Conservation (phyloP, 2,797 vertebrate species). For the Myiotriccus ornatus region DNA sequence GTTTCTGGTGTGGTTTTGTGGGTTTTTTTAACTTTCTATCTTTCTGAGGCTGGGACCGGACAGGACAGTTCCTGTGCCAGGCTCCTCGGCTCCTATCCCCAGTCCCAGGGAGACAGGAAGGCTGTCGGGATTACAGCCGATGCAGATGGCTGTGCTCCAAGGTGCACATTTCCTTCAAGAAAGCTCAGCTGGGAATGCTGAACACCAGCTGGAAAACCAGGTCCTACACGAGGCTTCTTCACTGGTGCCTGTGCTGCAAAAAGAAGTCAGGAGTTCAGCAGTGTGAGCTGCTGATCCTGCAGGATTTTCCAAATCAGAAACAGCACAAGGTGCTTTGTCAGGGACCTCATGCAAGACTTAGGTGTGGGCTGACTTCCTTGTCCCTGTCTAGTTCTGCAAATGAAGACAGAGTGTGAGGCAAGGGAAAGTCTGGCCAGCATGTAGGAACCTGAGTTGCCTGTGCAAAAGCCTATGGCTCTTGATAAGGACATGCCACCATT, state of each 20-base stretch:
- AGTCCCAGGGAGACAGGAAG: neutral
- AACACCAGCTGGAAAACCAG: conserved; percentile 51
- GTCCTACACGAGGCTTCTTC: neutral
- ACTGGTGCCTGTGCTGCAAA: neutral
- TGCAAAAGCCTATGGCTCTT: neutral
- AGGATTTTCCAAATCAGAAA: neutral
- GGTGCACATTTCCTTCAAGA: conserved; percentile 55
- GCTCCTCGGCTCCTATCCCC: neutral
- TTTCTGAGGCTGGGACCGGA: neutral
- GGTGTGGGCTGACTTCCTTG: neutral
- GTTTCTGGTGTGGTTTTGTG: neutral
- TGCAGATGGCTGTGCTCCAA: conserved; percentile 4
- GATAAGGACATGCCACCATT: neutral
- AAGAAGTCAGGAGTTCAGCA: neutral
- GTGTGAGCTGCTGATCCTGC: neutral
- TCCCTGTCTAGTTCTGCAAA: neutral
- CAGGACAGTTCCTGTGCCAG: neutral
- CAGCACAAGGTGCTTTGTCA: neutral
- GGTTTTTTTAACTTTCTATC: neutral
- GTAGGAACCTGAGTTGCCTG: neutral
- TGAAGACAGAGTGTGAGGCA: neutral
- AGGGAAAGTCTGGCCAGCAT: neutral
- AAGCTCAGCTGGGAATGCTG: conserved; percentile 46
- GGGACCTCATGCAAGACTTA: neutral
- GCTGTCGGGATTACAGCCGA: neutral